phyloP scores from a whole-genome alignment of 1,140 invertebrate species.

The Meloidogyne floridensis region DNA sequence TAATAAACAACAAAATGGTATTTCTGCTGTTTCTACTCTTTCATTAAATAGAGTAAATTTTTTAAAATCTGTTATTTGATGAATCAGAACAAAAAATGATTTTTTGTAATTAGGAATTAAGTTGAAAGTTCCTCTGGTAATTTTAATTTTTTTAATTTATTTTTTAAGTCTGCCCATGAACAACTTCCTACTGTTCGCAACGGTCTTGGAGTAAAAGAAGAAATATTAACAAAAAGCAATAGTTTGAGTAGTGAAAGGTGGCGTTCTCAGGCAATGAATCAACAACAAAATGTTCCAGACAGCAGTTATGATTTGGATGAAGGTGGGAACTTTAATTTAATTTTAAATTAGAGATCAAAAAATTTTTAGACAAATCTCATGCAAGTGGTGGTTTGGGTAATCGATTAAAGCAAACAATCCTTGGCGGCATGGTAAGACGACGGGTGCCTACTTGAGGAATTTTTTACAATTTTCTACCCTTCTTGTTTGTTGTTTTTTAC shows the following conservation, averaged over 20 bases:
- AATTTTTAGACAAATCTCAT: constrained; percentile 30
- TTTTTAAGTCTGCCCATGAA: constrained; percentile 10
- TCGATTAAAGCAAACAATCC: constrained; percentile 54
- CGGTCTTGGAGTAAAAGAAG: constrained; percentile 18
- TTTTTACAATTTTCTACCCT: not conserved
- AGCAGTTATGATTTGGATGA: not conserved
- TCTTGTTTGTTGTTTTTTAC: not conserved
- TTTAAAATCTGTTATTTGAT: not conserved
- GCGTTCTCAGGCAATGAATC: constrained; percentile 42
- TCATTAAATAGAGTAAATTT: constrained; percentile 54
- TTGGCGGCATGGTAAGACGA: constrained; percentile 33
- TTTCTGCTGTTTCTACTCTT: constrained; percentile 55
- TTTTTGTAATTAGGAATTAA: not conserved
- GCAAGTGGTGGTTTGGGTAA: constrained; percentile 37
- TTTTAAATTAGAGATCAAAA: not conserved
- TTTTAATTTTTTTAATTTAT: not conserved
- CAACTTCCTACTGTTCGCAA: not conserved
- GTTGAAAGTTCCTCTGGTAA: too few species aligned
- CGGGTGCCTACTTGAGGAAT: constrained; percentile 14
- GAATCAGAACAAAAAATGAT: too few species aligned
- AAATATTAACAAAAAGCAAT: constrained; percentile 60
- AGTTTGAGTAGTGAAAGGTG: constrained; percentile 59
- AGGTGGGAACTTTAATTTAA: not conserved
- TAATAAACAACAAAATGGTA: constrained; percentile 30
- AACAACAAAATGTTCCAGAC: constrained; percentile 13